phyloP scores from a whole-genome alignment of 1,140 invertebrate genomes.

The Contarinia nasturtii region DNA sequence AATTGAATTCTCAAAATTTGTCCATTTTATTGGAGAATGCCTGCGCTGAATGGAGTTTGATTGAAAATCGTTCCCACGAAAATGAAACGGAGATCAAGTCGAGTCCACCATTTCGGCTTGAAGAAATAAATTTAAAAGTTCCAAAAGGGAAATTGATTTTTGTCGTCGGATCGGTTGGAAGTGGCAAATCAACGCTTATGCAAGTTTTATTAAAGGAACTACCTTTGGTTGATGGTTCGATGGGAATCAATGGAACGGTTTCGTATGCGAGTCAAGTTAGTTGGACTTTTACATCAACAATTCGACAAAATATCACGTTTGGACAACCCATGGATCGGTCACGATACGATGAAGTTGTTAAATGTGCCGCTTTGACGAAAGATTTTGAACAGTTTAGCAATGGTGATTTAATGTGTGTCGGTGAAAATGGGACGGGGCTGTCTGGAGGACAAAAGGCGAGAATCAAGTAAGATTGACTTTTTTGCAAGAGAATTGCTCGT shows the following conservation, averaged over 20 bases:
- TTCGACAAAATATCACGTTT: conserved; percentile 62
- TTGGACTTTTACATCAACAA: conserved; percentile 37
- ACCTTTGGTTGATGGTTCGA: no score
- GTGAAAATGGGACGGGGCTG: conserved; percentile 62
- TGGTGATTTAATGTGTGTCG: conserved; percentile 61
- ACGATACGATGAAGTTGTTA: conserved; percentile 35
- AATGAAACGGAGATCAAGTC: no score
- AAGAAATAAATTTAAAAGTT: conserved; percentile 1
- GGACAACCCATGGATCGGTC: conserved; percentile 38
- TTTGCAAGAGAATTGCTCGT: conserved; percentile 10
- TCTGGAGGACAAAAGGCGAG: conserved; percentile 74
- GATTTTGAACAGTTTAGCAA: conserved; percentile 57
- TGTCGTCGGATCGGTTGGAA: no score
- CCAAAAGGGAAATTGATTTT: conserved; percentile 13
- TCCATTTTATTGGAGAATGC: neutral
- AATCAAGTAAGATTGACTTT: conserved; percentile 49
- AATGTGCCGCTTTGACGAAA: conserved; percentile 39
- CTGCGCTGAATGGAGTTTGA: neutral
- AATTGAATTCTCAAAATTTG: neutral
- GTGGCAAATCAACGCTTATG: no score
- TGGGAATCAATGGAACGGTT: no score
- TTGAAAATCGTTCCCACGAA: no score
- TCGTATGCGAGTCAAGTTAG: no score
- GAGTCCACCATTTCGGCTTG: no score
- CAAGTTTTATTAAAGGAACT: no score